Conservation (phyloP, 2,888 invertebrate species). For the Dione juno region DNA sequence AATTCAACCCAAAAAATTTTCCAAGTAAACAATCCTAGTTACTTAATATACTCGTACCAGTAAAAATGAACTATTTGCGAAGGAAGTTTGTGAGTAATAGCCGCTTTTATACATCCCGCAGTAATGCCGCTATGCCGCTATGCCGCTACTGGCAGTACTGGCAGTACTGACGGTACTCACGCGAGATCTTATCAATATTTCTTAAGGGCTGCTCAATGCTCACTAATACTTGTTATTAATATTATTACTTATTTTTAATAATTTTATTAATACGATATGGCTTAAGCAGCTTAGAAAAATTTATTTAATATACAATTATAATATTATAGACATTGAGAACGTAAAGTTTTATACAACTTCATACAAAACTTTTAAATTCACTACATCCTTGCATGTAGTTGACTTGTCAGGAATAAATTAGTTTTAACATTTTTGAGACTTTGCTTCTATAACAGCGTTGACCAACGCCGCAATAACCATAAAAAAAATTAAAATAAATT, state of each 20-base stretch:
- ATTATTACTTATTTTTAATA: neutral
- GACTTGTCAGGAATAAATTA: no score
- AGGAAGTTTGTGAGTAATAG: slow-evolving; percentile 21
- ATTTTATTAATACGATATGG: neutral
- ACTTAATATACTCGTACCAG: neutral
- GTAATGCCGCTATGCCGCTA: neutral
- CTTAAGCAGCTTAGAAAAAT: no score
- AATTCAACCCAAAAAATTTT: neutral
- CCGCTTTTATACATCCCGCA: neutral
- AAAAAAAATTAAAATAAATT: no score
- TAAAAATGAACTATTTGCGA: slow-evolving; percentile 14
- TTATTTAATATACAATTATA: no score
- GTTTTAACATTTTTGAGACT: no score
- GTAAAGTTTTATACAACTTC: no score
- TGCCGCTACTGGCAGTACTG: neutral
- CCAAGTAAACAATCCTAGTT: neutral
- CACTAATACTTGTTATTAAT: neutral
- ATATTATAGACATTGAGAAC: no score
- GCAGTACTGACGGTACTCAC: slow-evolving; percentile 1
- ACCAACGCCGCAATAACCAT: no score
- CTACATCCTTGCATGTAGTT: no score
- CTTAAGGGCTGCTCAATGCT: neutral
- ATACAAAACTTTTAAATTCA: no score
- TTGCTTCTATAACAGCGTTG: no score
- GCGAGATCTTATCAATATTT: slow-evolving; percentile 19